Evolutionary conservation across 2,113 vertebrate species (phyloP), one percentile per base, ranked within the genome.

Genomic region (Poecile atricapillus): DNA sequence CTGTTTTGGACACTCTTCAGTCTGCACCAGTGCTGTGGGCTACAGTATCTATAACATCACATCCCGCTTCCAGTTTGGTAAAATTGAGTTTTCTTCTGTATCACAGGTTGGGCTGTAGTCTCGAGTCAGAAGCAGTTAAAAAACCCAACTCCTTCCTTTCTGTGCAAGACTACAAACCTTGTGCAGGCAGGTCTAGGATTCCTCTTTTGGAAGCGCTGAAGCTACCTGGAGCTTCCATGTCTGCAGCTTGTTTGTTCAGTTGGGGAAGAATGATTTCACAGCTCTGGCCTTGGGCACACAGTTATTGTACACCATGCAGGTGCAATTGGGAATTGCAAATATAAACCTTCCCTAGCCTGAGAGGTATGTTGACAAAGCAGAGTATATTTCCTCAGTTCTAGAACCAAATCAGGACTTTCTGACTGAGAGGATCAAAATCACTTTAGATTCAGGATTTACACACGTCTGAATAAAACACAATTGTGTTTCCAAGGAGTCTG

Each of bases 1-100:
- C 98, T 99, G 99, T 96, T 99, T 99, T 89, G 99, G 98, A 27
- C 99, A 99, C 96, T 99, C 99, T 4, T 99, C 99, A 0, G 99
- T 99, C 84, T 99, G 99, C 65, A 98, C 98, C 56, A 99, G 71
- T 13, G 99, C 99, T 0, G 50, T 97, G 0, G 99, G 98, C 93
- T 99, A 98, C 97, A 99, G 98, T 87, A 50, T 97, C 17, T 96
- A 98, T 94, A 81, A 94, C 43, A 76, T 99, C 95, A 97, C 96
- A 47, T 99, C 99, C 9, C 90, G 76, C 94, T 99, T 99, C 37
- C 70, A 97, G 67, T 97, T 88, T 85, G 99, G 99, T 99, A 98
- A 97, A 83, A 69, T 9, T 18, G 58, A 73, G 17, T 62, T 49
- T 94, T 69, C 46, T 23, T 84, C 82, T 89, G 18, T 83, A 6